A percentile compares a stretch with the other conserved stretches of the same genome.
Conservation (phyloP, 2,888 invertebrate genomes). For the Leptothorax acervorum region DNA sequence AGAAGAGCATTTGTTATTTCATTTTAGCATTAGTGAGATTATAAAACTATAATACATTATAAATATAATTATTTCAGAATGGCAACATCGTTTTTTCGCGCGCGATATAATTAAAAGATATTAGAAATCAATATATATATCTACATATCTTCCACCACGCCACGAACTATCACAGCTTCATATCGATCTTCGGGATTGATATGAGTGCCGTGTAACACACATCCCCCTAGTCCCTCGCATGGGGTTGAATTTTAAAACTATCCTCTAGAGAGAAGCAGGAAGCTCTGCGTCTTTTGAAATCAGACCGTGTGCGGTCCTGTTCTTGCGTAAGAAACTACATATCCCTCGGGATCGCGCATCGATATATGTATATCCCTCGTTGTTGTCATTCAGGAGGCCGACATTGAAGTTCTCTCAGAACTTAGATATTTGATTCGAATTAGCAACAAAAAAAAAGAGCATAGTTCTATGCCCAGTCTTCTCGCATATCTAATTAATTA, state of each 20-base stretch:
- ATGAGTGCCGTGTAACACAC: slow-evolving; percentile 81
- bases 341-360: slow-evolving; percentile 78
- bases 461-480: neutral
- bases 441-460: neutral
- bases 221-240: slow-evolving; percentile 78
- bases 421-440: neutral
- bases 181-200: slow-evolving; percentile 81
- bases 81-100: neutral
- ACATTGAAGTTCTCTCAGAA: slow-evolving; percentile 14
- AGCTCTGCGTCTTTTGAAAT: slow-evolving; percentile 81
- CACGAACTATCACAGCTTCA: slow-evolving; percentile 33
- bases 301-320: slow-evolving; percentile 82
- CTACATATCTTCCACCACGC: neutral
- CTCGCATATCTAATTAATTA: neutral
- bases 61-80: neutral
- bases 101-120: neutral
- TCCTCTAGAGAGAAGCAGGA: slow-evolving; percentile 78
- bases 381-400: slow-evolving; percentile 39
- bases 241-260: slow-evolving; percentile 85
- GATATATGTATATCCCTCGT: slow-evolving; percentile 69
- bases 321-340: slow-evolving; percentile 82
- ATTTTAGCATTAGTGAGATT: neutral
- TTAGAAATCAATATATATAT: neutral
- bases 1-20: slow-evolving; percentile 1
- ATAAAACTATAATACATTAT: neutral